Evolutionary conservation across 2,797 vertebrate genomes (phyloP), one percentile per base, ranked within the genome.

Genomic region (Enteromius afrohamiltoni): DNA sequence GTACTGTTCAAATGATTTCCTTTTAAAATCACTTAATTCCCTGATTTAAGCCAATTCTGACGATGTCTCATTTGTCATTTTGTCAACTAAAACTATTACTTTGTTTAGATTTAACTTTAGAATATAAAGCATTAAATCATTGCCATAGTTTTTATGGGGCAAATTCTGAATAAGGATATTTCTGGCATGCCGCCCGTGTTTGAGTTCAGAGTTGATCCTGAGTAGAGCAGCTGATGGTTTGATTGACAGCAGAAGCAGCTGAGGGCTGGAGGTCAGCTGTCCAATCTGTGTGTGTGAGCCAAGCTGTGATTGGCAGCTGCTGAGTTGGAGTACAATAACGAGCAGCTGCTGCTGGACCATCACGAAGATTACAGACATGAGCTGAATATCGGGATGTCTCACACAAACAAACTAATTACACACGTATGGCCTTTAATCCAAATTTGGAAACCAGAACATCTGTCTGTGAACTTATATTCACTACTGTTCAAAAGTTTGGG

Each of bases 261-360:
- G 78, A 77, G 53, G 65, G 42, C 60, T 49, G 26, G 19, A 67
- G 70, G 42, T 55, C 86, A 86, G 86, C 83, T 87, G 79, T 82
- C 74, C 82, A 70, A 55, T 88, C 84, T 85, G 83, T 89, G 82
- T 79, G 77, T 88, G 86, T 87, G 83, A 87, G 86, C 82, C 86
- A 86, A 85, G 86, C 86, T 90, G 80, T 89, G 90, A 92, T 92
- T 91, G 92, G 92, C 91, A 94, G 93, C 93, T 94, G 94, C 88
- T 81, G 77, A 83, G 83, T 80, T 74, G 13, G 82, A 89, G 92
- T 37, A 88, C 94, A 95, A 95, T 94, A 89, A 67, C 17, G 70
- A 87, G 87, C 40, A 84, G 93, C 94, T 94, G 95, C 93, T 94
- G 93, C 77, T 86, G 58, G 21, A 23, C 13, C 13, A 51, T 88